Percentiles rank a stretch among this genome's conserved stretches.
Conservation (phyloP, 2,113 vertebrate species). For the Thryonomys swinderianus region DNA sequence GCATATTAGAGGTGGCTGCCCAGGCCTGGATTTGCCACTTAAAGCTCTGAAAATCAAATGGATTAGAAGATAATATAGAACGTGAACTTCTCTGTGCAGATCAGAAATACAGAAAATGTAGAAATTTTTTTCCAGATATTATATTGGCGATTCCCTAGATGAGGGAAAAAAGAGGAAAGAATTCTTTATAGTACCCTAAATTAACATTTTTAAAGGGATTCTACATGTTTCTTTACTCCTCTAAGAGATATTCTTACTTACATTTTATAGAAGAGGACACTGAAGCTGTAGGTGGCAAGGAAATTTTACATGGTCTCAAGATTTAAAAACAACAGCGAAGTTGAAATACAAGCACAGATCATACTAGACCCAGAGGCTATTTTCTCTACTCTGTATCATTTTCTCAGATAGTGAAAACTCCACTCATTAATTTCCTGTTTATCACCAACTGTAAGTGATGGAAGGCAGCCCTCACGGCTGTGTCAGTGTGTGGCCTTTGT, state of each 20-base stretch:
- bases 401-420: background rate
- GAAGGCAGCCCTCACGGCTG: no score
- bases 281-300: constrained; percentile 12
- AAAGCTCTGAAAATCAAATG: background rate
- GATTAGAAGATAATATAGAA: background rate
- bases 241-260: background rate
- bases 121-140: background rate
- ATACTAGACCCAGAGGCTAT: background rate
- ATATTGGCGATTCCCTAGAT: background rate
- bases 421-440: background rate
- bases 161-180: background rate
- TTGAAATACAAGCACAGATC: background rate
- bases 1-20: background rate
- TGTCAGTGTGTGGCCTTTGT: background rate
- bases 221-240: background rate
- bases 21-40: background rate
- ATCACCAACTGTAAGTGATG: background rate
- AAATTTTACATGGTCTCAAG: background rate
- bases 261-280: background rate
- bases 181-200: background rate
- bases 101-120: background rate
- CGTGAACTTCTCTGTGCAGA: background rate
- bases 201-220: background rate
- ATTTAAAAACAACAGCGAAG: constrained; percentile 5
- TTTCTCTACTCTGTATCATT: background rate